A percentile compares a stretch with the other conserved stretches of the same genome.
These are phyloP conservation scores for Chrysina gloriosa DNA, from an alignment of 2,888 invertebrate species.

Conservation along the genomic window DNA sequence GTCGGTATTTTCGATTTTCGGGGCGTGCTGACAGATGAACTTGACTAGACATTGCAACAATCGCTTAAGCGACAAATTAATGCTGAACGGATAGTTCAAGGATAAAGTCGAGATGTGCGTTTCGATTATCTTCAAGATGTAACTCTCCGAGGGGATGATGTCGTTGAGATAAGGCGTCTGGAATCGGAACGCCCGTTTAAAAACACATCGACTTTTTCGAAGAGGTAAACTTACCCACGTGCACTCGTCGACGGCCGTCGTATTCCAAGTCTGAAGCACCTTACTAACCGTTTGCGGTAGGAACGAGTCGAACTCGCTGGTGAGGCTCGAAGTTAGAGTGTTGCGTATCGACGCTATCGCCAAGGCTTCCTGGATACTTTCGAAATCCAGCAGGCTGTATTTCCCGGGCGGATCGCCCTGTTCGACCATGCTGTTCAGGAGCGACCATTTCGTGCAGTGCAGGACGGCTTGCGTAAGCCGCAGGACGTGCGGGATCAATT, in stretches of 20 bases:
- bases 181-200: conserved; percentile 42
- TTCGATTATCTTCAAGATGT: conserved; percentile 79
- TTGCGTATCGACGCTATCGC: conserved; percentile 64
- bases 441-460: conserved; percentile 67
- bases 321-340: conserved; percentile 60
- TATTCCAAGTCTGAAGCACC: conserved; percentile 74
- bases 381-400: conserved; percentile 65
- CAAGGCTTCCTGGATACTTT: conserved; percentile 62
- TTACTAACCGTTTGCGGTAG: conserved; percentile 69
- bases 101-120: conserved; percentile 75
- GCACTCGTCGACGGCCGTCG: conserved; percentile 68
- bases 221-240: conserved; percentile 67
- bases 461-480: conserved; percentile 74
- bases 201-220: not conserved
- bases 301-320: conserved; percentile 68
- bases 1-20: conserved; percentile 73
- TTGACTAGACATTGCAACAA: conserved; percentile 73
- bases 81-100: conserved; percentile 69
- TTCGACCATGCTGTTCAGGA: conserved; percentile 61
- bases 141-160: conserved; percentile 84
- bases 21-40: conserved; percentile 73
- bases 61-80: conserved; percentile 74
- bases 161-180: conserved; percentile 80
- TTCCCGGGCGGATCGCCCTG: conserved; percentile 63
- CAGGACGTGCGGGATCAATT: conserved; percentile 75